Evolutionary conservation across 2,797 vertebrate genomes (phyloP).

Genomic region (Gambusia yucatana): DNA sequence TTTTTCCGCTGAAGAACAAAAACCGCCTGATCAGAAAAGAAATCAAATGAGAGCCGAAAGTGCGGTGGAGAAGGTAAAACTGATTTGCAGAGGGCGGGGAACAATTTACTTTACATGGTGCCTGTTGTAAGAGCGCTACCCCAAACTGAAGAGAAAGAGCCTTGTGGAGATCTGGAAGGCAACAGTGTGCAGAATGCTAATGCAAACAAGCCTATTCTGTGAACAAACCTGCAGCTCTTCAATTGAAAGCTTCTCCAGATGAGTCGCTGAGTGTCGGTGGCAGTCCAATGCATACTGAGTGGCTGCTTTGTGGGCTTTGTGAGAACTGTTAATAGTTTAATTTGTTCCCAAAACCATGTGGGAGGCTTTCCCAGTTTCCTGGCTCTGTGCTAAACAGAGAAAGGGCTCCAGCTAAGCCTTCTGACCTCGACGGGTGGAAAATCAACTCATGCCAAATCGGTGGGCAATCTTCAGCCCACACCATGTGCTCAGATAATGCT

Average conservation of each 20-base stretch:
- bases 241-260: conserved; percentile 57
- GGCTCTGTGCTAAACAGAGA: conserved; percentile 41
- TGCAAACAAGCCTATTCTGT: conserved; percentile 11
- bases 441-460: conserved; percentile 53
- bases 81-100: conserved; percentile 11
- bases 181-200: conserved; percentile 5
- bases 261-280: conserved; percentile 49
- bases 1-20: not conserved
- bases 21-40: conserved; percentile 7
- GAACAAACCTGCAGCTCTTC: conserved; percentile 39
- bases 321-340: conserved; percentile 64
- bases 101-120: conserved; percentile 15
- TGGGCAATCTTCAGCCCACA: conserved; percentile 47
- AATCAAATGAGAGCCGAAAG: conserved; percentile 16
- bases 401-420: conserved; percentile 60
- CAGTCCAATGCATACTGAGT: conserved; percentile 40
- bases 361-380: conserved; percentile 41
- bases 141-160: conserved; percentile 6
- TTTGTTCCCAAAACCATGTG: conserved; percentile 55
- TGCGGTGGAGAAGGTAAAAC: conserved; percentile 11
- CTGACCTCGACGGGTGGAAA: conserved; percentile 59
- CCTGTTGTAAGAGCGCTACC: conserved; percentile 9
- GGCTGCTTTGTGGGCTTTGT: conserved; percentile 52
- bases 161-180: conserved; percentile 9
- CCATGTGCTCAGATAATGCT: conserved; percentile 21